Percentiles rank a stretch among this genome's conserved stretches.
Conservation (phyloP, 1,140 invertebrate genomes). For the Neocloeon triangulifer region DNA sequence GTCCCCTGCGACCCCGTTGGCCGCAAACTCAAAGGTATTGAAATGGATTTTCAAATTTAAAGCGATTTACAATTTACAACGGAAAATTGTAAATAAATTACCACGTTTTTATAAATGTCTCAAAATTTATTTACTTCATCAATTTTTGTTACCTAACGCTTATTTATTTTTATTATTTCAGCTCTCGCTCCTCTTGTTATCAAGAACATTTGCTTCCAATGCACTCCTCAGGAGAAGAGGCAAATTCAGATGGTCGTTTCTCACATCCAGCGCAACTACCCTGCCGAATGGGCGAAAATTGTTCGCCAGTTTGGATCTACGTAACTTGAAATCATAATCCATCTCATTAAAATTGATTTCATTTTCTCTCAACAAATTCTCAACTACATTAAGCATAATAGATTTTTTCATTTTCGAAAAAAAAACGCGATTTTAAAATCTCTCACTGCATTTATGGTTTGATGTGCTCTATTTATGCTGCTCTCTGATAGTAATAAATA, state of each 20-base stretch:
- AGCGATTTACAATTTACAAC: no score
- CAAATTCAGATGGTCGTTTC: conserved; percentile 43
- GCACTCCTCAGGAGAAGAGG: conserved; percentile 32
- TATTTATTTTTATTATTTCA: conserved; percentile 19
- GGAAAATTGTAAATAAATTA: no score
- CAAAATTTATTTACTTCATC: conserved; percentile 1
- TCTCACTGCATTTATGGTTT: no score
- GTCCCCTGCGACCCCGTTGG: conserved; percentile 44
- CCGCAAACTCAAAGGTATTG: conserved; percentile 40
- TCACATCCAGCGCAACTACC: conserved; percentile 40
- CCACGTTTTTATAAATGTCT: no score
- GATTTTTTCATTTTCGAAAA: no score
- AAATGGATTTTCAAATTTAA: not conserved
- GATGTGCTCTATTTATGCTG: no score
- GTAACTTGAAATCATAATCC: no score
- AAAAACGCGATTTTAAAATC: no score
- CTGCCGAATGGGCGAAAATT: conserved; percentile 46
- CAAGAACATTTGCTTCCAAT: conserved; percentile 40
- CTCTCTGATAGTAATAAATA: no score
- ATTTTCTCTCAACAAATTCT: no score
- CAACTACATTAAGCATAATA: no score
- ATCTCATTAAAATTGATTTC: no score
- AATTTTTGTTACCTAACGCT: conserved; percentile 7
- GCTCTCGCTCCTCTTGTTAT: conserved; percentile 42
- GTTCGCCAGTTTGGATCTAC: conserved; percentile 18